These are phyloP conservation scores for Myripristis murdjan DNA, from an alignment of 2,797 vertebrate species.

Conservation along the genomic window DNA sequence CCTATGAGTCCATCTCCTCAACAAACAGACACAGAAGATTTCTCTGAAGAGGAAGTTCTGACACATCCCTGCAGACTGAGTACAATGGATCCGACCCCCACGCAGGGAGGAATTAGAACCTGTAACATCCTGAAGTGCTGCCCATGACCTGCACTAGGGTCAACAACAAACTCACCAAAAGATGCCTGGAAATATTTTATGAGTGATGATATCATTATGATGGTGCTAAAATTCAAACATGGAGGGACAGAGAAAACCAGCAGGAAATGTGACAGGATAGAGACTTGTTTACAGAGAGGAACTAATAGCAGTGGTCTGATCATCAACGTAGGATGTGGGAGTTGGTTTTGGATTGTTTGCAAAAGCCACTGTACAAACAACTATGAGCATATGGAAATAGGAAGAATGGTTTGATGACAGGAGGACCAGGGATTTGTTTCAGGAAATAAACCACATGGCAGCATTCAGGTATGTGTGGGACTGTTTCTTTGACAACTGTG, in stretches of 20 bases:
- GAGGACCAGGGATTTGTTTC: slow-evolving; percentile 16
- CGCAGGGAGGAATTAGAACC: slow-evolving; percentile 14
- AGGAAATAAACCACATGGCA: slow-evolving; percentile 27
- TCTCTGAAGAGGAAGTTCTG: slow-evolving; percentile 26
- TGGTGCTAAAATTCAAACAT: slow-evolving; percentile 9
- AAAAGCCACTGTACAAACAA: slow-evolving; percentile 33
- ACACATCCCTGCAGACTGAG: slow-evolving; percentile 4
- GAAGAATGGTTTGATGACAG: too few species aligned
- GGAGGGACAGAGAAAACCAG: slow-evolving; percentile 9
- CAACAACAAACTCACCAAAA: slow-evolving; percentile 16
- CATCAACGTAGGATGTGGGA: slow-evolving; percentile 10
- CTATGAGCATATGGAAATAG: too few species aligned
- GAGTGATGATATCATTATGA: slow-evolving; percentile 10
- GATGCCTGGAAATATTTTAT: slow-evolving; percentile 24
- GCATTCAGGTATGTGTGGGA: slow-evolving; percentile 17
- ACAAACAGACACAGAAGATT: slow-evolving; percentile 14
- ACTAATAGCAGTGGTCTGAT: slow-evolving; percentile 25
- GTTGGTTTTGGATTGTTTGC: slow-evolving; percentile 18
- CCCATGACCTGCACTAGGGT: slow-evolving; percentile 8
- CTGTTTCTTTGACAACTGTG: slow-evolving; percentile 39
- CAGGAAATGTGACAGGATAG: slow-evolving; percentile 6
- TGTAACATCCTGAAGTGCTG: slow-evolving; percentile 11
- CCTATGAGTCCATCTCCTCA: neutral
- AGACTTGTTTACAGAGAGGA: slow-evolving; percentile 5
- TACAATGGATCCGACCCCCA: slow-evolving; percentile 3